These are phyloP conservation scores for Adelges cooleyi DNA, from an alignment of 1,140 invertebrate genomes.

Conservation along the genomic window DNA sequence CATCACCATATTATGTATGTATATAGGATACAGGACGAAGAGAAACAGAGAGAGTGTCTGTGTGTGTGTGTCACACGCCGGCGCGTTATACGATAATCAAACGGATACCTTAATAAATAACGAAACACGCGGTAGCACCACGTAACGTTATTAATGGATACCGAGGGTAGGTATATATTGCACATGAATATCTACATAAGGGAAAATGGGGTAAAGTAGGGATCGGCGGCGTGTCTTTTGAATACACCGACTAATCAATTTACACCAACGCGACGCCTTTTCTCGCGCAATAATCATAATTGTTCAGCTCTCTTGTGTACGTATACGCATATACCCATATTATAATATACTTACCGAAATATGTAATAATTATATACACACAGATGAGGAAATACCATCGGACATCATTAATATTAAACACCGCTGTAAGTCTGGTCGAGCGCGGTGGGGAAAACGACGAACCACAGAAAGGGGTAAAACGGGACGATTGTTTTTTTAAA, in stretches of 20 bases:
- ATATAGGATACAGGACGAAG: no score
- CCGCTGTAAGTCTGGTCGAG: no score
- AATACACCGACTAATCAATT: not conserved
- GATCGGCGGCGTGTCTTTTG: not conserved
- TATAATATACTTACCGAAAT: not conserved
- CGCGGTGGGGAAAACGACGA: no score
- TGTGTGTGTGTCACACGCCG: not conserved
- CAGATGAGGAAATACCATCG: no score
- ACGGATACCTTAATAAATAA: slow-evolving; percentile 23
- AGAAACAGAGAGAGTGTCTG: no score
- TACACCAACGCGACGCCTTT: slow-evolving; percentile 8
- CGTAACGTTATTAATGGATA: no score
- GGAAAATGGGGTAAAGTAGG: not conserved
- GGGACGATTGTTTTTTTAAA: no score
- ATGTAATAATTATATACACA: not conserved
- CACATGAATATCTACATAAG: not conserved
- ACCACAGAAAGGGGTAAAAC: no score
- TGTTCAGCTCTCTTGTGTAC: not conserved
- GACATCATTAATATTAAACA: no score
- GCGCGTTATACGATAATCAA: slow-evolving; percentile 1
- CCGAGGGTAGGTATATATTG: not conserved
- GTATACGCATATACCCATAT: no score
- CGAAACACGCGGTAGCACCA: not conserved
- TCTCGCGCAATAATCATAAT: slow-evolving; percentile 19
- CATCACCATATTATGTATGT: no score